Evolutionary conservation across 2,888 invertebrate species (phyloP).

Genomic region (Drosophila silvestris): DNA sequence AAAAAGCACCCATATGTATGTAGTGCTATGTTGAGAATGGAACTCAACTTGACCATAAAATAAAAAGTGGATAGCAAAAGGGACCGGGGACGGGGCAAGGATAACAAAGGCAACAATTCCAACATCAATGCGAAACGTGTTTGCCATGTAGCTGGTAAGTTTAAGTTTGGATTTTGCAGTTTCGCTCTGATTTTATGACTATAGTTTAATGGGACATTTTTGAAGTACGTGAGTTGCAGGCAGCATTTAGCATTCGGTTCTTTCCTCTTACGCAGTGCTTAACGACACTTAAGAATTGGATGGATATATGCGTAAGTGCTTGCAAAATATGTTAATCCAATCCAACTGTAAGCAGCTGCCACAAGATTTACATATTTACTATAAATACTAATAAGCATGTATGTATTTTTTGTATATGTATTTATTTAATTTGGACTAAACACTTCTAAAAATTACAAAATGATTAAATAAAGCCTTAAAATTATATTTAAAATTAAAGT

Average conservation of each 20-base stretch:
- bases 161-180: slow-evolving; percentile 28
- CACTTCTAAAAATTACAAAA: too few species aligned
- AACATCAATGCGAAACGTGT: slow-evolving; percentile 68
- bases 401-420: not conserved
- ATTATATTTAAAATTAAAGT: not conserved
- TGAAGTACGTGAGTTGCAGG: slow-evolving; percentile 54
- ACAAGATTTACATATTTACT: not conserved
- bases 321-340: not conserved
- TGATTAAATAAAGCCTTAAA: not conserved
- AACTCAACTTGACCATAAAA: slow-evolving; percentile 58
- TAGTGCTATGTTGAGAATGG: slow-evolving; percentile 2
- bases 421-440: not conserved
- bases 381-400: not conserved
- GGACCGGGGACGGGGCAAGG: slow-evolving; percentile 2
- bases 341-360: not conserved
- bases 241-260: slow-evolving; percentile 9
- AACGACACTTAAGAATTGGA: slow-evolving; percentile 22
- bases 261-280: slow-evolving; percentile 2
- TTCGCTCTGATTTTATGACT: slow-evolving; percentile 63
- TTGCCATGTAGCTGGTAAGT: slow-evolving; percentile 43
- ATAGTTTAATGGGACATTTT: slow-evolving; percentile 53
- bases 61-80: slow-evolving; percentile 37
- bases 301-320: slow-evolving; percentile 5
- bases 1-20: slow-evolving; percentile 50
- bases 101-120: slow-evolving; percentile 41